Conservation (phyloP, 2,113 vertebrate genomes). For the Sorex araneus region DNA sequence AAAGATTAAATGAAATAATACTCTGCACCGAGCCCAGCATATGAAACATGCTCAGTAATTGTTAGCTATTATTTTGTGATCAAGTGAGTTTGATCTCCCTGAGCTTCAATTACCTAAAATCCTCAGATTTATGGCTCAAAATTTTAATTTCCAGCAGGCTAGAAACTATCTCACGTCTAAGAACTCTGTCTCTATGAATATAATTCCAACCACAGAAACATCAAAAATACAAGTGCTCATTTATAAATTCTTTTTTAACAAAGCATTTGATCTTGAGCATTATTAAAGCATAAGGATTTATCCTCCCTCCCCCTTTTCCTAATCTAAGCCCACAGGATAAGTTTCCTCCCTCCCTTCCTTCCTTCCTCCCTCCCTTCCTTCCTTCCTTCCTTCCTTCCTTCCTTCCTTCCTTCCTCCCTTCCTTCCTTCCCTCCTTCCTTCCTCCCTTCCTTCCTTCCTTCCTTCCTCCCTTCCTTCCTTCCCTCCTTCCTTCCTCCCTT, state of each 20-base stretch:
- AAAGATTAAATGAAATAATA: neutral
- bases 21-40: neutral
- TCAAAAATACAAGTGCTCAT: conserved; percentile 11
- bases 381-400: too few relatives aligned
- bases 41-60: neutral
- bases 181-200: neutral
- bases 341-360: neutral
- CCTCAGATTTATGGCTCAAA: conserved; percentile 43
- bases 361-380: too few relatives aligned
- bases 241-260: conserved; percentile 48
- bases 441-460: too few relatives aligned
- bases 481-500: too few relatives aligned
- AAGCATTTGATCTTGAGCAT: conserved; percentile 57
- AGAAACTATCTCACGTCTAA: conserved; percentile 24
- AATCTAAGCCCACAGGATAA: conserved; percentile 35
- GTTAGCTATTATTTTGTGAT: neutral
- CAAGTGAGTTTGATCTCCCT: conserved; percentile 53
- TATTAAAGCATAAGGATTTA: conserved; percentile 46
- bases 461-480: neutral
- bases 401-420: too few relatives aligned
- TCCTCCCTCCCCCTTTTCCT: too few relatives aligned
- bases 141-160: conserved; percentile 39
- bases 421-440: too few relatives aligned
- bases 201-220: conserved; percentile 18
- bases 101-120: conserved; percentile 21